A percentile compares a stretch with the other conserved stretches of the same genome.
These are phyloP conservation scores for Gobius niger DNA, from an alignment of 2,113 vertebrate genomes.

Conservation along the genomic window DNA sequence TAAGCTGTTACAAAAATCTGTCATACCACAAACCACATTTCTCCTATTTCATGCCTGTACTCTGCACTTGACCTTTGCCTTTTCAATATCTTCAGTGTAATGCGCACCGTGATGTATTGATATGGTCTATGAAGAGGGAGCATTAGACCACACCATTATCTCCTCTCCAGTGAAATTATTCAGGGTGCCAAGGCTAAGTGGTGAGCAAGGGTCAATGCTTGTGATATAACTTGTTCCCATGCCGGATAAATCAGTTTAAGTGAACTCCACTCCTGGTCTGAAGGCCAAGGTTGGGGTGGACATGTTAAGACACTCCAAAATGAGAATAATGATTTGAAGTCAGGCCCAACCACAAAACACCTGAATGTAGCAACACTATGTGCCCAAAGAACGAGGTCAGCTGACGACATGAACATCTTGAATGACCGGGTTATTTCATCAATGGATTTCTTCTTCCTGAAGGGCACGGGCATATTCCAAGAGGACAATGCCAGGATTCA, in stretches of 20 bases:
- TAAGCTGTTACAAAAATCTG: no score
- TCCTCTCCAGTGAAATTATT: conserved; percentile 34
- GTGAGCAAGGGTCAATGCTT: conserved; percentile 19
- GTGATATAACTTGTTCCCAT: conserved; percentile 22
- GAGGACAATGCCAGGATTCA: no score
- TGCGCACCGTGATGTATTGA: conserved; percentile 12
- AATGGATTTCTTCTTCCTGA: no score
- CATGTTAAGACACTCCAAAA: conserved; percentile 27
- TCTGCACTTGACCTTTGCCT: conserved; percentile 7
- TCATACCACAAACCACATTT: no score
- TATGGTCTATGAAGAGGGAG: conserved; percentile 8
- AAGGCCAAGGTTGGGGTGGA: conserved; percentile 16
- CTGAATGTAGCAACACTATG: no score
- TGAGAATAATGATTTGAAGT: conserved; percentile 3
- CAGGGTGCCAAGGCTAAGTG: conserved; percentile 15
- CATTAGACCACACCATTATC: conserved; percentile 20
- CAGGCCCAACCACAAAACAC: not conserved
- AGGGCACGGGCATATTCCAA: no score
- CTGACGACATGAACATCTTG: no score
- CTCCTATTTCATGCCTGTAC: no score
- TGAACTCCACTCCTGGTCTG: conserved; percentile 11
- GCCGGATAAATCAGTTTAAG: conserved; percentile 27
- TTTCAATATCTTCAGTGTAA: conserved; percentile 9
- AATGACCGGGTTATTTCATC: no score
- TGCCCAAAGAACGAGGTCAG: no score